Conservation (phyloP, 2,888 invertebrate species). For the Eristalis arbustorum region DNA sequence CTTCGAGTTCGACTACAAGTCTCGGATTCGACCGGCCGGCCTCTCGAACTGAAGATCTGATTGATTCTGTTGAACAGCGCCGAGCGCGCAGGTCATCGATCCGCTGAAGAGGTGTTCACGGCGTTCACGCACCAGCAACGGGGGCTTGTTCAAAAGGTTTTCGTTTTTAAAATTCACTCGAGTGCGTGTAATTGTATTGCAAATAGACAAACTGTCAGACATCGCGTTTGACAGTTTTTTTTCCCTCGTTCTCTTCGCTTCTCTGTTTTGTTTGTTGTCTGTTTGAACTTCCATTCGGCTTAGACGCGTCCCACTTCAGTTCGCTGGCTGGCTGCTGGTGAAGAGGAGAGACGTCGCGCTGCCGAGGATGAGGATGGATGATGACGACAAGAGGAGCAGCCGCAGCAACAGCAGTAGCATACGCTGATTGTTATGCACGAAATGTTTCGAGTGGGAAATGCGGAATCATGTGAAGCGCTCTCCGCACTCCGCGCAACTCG, state of each 20-base stretch:
- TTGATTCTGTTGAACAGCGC: slow-evolving; percentile 29
- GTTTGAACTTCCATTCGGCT: slow-evolving; percentile 8
- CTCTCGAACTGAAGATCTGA: slow-evolving; percentile 3
- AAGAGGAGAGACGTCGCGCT: background rate
- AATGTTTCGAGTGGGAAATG: slow-evolving; percentile 69
- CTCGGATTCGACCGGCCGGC: background rate
- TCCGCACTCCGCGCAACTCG: slow-evolving; percentile 38
- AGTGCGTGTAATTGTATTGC: slow-evolving; percentile 68
- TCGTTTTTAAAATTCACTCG: slow-evolving; percentile 40
- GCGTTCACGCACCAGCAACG: slow-evolving; percentile 43
- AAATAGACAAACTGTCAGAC: slow-evolving; percentile 69
- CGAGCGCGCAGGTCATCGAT: slow-evolving; percentile 53
- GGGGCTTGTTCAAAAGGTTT: background rate
- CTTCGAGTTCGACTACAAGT: background rate
- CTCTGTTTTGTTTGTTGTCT: background rate
- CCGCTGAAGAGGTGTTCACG: slow-evolving; percentile 48
- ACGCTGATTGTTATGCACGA: slow-evolving; percentile 69
- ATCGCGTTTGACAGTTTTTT: slow-evolving; percentile 55
- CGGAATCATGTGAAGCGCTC: slow-evolving; percentile 53
- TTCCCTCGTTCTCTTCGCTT: background rate
- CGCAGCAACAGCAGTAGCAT: background rate
- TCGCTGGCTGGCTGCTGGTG: slow-evolving; percentile 14
- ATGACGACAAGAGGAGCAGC: slow-evolving; percentile 38
- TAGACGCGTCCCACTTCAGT: slow-evolving; percentile 39
- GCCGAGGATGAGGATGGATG: slow-evolving; percentile 21